phyloP scores from a whole-genome alignment of 1,140 invertebrate genomes.

The Sitobion miscanthi region DNA sequence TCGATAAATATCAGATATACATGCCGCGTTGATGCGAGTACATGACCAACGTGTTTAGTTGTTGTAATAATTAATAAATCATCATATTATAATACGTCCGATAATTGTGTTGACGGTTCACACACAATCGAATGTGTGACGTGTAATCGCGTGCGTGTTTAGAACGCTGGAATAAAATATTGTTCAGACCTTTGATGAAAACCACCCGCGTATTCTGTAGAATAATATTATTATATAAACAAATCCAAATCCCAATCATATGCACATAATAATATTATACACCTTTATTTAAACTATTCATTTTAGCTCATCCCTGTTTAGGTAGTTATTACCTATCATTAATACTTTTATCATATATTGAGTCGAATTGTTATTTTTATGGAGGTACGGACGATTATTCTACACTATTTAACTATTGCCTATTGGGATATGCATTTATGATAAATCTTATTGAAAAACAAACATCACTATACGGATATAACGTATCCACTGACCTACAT shows the following conservation, averaged over 20 bases:
- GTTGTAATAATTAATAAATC: conserved; percentile 28
- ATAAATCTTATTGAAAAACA: conserved; percentile 35
- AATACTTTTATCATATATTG: not conserved
- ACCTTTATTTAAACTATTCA: not conserved
- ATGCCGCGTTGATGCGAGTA: not conserved
- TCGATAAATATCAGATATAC: conserved; percentile 1
- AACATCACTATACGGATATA: not conserved
- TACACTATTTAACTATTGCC: not conserved
- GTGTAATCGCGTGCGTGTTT: not conserved
- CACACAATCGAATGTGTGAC: not conserved
- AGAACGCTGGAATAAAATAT: not conserved
- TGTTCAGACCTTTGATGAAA: not conserved
- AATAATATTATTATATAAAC: not conserved
- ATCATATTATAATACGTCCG: not conserved
- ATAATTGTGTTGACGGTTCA: conserved; percentile 21
- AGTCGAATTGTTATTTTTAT: not conserved
- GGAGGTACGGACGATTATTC: not conserved
- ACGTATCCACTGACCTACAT: conserved; percentile 13
- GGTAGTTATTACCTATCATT: not conserved
- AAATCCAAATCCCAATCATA: not conserved
- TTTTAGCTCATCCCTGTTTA: not conserved
- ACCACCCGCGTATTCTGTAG: not conserved
- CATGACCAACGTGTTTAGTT: not conserved
- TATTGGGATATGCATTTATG: not conserved
- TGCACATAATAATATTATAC: not conserved